A percentile compares a stretch with the other conserved stretches of the same genome.
phyloP scores from a whole-genome alignment of 2,113 vertebrate genomes.

The Gobio gobio region DNA sequence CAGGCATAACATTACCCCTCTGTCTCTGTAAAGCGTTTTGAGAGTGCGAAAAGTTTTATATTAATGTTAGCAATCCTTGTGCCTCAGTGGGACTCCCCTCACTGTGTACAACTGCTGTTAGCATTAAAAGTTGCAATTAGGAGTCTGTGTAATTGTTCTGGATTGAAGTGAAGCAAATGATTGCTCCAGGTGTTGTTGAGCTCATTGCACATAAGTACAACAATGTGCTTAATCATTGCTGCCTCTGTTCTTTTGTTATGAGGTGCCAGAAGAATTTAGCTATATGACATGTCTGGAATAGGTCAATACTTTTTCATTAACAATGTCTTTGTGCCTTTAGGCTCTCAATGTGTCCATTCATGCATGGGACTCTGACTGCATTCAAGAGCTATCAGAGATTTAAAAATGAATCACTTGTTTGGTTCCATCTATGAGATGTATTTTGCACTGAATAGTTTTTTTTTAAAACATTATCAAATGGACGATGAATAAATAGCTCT shows the following conservation, averaged over 20 bases:
- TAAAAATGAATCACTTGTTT: not conserved
- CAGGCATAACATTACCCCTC: not conserved
- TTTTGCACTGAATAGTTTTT: not conserved
- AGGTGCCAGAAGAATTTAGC: constrained; percentile 5
- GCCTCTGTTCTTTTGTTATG: not conserved
- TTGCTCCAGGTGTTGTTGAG: constrained; percentile 21
- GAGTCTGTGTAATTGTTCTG: constrained; percentile 23
- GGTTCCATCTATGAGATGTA: not conserved
- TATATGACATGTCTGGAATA: constrained; percentile 28
- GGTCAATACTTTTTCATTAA: constrained; percentile 38
- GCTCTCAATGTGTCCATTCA: constrained; percentile 12
- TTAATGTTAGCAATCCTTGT: not conserved
- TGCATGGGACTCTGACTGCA: not conserved
- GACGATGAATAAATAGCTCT: constrained; percentile 7
- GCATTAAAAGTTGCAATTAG: constrained; percentile 9
- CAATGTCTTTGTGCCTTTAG: constrained; percentile 16
- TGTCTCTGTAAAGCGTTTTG: not conserved
- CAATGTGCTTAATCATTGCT: constrained; percentile 23
- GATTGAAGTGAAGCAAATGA: constrained; percentile 28
- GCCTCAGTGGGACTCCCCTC: not conserved
- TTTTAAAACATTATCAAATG: not conserved
- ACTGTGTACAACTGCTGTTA: constrained; percentile 8
- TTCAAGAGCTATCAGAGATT: not conserved
- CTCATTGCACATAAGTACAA: not conserved
- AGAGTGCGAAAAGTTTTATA: not conserved